Percentiles rank a stretch among this genome's conserved stretches.
Evolutionary conservation across 53 echinoderm and acorn worm genomes (phyloP).

Genomic region (Actinopyga echinites): DNA sequence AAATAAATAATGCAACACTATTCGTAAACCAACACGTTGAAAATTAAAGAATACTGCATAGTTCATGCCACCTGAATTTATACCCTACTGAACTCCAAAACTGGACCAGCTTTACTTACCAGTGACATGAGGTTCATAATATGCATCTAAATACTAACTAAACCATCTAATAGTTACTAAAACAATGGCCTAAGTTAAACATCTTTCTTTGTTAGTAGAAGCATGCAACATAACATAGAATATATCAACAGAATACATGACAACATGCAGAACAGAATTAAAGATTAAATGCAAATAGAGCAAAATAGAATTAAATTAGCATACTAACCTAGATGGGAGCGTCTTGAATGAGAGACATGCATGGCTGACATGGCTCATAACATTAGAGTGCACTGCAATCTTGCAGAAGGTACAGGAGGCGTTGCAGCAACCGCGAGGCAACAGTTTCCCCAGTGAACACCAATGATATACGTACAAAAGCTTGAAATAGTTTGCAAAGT

Average conservation of each 20-base stretch:
- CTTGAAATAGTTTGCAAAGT: slow-evolving; percentile 34
- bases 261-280: too few species aligned
- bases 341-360: slow-evolving; percentile 89
- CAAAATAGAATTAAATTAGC: slow-evolving; percentile 10
- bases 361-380: slow-evolving; percentile 64
- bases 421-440: slow-evolving; percentile 1
- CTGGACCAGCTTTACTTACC: too few species aligned
- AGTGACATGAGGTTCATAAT: too few species aligned
- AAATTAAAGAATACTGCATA: too few species aligned
- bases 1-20: too few species aligned
- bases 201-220: not conserved
- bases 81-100: too few species aligned
- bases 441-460: slow-evolving; percentile 9
- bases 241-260: not conserved
- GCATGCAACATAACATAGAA: not conserved
- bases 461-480: not conserved
- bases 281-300: not conserved
- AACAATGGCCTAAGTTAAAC: too few species aligned
- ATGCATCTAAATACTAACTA: too few species aligned
- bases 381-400: slow-evolving; percentile 39
- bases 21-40: too few species aligned
- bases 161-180: too few species aligned
- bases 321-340: slow-evolving; percentile 92
- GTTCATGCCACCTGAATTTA: too few species aligned
- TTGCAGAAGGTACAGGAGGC: slow-evolving; percentile 11